These are phyloP conservation scores for Ictalurus punctatus DNA, from an alignment of 2,113 vertebrate species.

Conservation along the genomic window DNA sequence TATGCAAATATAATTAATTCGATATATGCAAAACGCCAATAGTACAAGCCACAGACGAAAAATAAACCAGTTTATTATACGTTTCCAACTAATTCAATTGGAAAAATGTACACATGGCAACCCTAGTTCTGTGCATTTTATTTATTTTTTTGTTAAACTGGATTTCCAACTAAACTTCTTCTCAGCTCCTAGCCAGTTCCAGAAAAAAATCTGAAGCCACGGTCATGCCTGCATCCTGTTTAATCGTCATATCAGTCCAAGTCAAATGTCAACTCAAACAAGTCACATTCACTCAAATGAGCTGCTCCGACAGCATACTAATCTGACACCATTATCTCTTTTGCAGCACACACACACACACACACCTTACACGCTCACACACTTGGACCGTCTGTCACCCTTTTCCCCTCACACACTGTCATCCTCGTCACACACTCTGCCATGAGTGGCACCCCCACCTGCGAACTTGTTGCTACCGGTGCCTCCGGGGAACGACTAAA, in stretches of 20 bases:
- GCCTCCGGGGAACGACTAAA: slow-evolving; percentile 23
- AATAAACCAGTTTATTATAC: neutral
- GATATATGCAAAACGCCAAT: no score
- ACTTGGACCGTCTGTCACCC: slow-evolving; percentile 34
- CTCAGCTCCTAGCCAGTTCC: neutral
- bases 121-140: neutral
- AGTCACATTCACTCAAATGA: slow-evolving; percentile 16
- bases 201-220: neutral
- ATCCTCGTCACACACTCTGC: slow-evolving; percentile 28
- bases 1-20: neutral
- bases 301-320: slow-evolving; percentile 27
- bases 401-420: slow-evolving; percentile 24
- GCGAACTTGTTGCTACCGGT: slow-evolving; percentile 23
- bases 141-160: neutral
- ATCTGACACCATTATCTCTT: slow-evolving; percentile 31
- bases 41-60: neutral
- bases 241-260: neutral
- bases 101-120: neutral
- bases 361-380: slow-evolving; percentile 19
- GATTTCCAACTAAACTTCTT: neutral
- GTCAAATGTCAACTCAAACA: neutral
- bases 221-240: neutral
- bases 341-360: slow-evolving; percentile 24
- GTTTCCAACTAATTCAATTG: neutral
- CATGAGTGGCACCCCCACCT: slow-evolving; percentile 38